Evolutionary conservation across 2,113 vertebrate species (phyloP).

Genomic region (Colaptes auratus): DNA sequence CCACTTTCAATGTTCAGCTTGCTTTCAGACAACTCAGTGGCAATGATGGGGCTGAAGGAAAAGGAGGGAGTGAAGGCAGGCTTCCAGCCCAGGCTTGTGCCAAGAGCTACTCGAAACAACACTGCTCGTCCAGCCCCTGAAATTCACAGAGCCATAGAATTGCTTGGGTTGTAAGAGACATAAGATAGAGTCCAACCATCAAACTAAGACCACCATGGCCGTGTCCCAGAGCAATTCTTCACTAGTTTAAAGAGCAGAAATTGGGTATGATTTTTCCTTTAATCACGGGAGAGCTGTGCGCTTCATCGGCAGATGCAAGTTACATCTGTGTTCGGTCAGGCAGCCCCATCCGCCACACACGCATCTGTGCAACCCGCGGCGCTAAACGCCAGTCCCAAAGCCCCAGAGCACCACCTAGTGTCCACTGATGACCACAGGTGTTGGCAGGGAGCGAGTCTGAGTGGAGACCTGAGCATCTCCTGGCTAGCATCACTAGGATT

Average conservation of each 20-base stretch:
- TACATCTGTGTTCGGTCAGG: not conserved
- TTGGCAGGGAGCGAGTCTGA: no score
- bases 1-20: not conserved
- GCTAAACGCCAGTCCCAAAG: not conserved
- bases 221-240: no score
- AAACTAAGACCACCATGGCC: no score
- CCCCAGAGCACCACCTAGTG: slow-evolving; percentile 45
- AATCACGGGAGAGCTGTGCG: not conserved
- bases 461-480: accelerated
- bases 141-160: not conserved
- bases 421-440: not conserved
- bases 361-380: no score
- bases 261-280: accelerated
- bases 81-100: not conserved
- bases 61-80: not conserved
- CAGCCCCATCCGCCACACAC: accelerated
- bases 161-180: no score
- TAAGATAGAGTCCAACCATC: no score
- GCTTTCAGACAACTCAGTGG: not conserved
- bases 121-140: no score
- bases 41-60: not conserved
- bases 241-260: accelerated
- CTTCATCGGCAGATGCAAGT: accelerated
- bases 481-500: no score
- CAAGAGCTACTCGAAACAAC: not conserved